Evolutionary conservation across 1,140 invertebrate species (phyloP), one percentile per base, ranked within the genome.

Genomic region (Calliphora vicina): DNA sequence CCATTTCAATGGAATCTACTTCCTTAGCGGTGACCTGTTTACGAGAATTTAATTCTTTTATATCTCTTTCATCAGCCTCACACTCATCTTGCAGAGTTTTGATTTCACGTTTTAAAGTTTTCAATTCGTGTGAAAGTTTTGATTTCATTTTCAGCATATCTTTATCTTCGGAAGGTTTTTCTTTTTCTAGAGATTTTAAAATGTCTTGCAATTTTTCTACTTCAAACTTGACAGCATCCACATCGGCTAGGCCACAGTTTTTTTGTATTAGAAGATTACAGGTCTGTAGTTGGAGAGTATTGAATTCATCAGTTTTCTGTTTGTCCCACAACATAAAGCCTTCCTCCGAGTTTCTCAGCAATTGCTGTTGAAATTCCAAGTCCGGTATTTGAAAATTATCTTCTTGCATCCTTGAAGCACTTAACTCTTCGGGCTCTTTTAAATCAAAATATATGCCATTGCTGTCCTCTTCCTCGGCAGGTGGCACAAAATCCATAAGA

Each of bases 401-500:
- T 12, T 27, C 71, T 20, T 13, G 17, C 25, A 35, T 15, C 2
- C 71, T 1, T 2, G 74, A 78, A 17, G 20, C 50, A 61, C 25
- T 61, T 17, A 81, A n/a, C 26, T 61, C 45, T 27, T 81, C 26
- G 1, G 83, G 83, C 5, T 83, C 83, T 45, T 83, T 42, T 23
- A 83, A 74, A 29, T 81, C 83, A 57, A 83, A 83, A 74, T 81
- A 6, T 17, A 74, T 26, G 5, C 29, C 43, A 2, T 27, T 29
- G 8, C 23, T 43, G n/a, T 82, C 72, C 0, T 78, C 72, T 43
- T 84, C 81, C 27, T 83, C 61, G 20, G 81, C n/a, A 0, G 82
- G 81, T 12, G 87, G 85, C 0, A 85, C 86, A 82, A 90, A 87
- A 43, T 90, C 89, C 84, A 86, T 87, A 4, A 90, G 84, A 17